Evolutionary conservation across 2,797 vertebrate species (phyloP).

Genomic region (Epinephelus awoara): DNA sequence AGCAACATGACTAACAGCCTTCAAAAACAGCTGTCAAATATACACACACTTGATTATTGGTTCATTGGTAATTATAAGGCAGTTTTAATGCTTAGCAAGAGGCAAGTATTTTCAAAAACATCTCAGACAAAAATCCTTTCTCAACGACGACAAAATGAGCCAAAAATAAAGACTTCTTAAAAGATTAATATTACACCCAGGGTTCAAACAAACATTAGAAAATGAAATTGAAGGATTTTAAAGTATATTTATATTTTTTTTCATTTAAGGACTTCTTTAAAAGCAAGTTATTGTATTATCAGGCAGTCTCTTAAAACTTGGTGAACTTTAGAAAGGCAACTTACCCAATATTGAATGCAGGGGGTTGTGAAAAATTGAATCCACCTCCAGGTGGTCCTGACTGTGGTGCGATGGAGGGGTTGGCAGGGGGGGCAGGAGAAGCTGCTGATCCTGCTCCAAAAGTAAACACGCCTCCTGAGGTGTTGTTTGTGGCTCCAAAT

Average conservation of each 20-base stretch:
- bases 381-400: slow-evolving; percentile 72
- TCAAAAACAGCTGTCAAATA: background rate
- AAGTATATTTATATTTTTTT: too few species aligned
- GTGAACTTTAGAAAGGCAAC: slow-evolving; percentile 31
- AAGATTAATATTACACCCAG: too few species aligned
- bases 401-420: slow-evolving; percentile 84
- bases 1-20: background rate
- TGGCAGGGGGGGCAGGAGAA: slow-evolving; percentile 81
- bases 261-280: too few species aligned
- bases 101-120: background rate
- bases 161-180: too few species aligned
- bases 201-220: too few species aligned
- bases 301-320: background rate
- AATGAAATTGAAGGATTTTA: too few species aligned
- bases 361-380: slow-evolving; percentile 87
- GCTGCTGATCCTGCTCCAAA: slow-evolving; percentile 85
- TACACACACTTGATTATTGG: background rate
- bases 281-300: background rate
- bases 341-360: slow-evolving; percentile 92
- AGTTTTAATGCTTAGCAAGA: too few species aligned
- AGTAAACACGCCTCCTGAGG: slow-evolving; percentile 88
- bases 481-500: slow-evolving; percentile 88
- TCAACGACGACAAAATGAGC: too few species aligned
- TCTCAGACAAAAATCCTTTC: background rate
- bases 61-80: background rate